Evolutionary conservation across 2,113 vertebrate genomes (phyloP), one percentile per base, ranked within the genome.

Genomic region (Xenopus borealis): DNA sequence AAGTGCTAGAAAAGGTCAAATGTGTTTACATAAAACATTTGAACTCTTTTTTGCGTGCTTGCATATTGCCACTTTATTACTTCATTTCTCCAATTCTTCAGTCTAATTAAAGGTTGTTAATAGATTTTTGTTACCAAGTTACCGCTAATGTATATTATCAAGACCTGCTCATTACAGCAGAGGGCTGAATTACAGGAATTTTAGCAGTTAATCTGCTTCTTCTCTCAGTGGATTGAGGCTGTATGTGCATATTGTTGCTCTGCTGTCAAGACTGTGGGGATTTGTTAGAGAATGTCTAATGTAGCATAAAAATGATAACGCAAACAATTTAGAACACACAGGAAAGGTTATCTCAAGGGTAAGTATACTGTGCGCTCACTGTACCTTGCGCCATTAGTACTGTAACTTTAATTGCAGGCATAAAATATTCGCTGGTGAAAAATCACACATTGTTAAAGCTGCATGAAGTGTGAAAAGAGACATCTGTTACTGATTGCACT

Each of bases 401-500:
- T 53, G 62, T 64, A 65, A 66, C 33, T 40, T 84, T 85, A 59
- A 81, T 81, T 82, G 80, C 78, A 78, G 76, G 40, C 85, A 73
- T 87, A 84, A 81, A 85, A 83, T 74, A 85, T 85, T 82, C 70
- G 53, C 64, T 52, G 78, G 70, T 67, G 44, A 69, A 80, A 83
- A 84, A 82, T 82, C 85, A 73, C 65, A 47, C 77, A 73, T 84
- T 80, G 87, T 84, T 83, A 78, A 79, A 81, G 82, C 83, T 82
- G 80, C 14, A 27, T 84, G 80, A 73, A 58, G 85, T 86, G 81
- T 86, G 81, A 91, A 89, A 79, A 78, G 78, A 81, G 85, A 87
- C 87, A 89, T 89, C 88, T 90, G 88, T 81, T 89, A 77, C 69
- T 83, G 78, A 62, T 87, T 86, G 86, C 81, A 76, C 79, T 82